These are phyloP conservation scores for Macrotis lagotis DNA, from an alignment of 2,113 vertebrate genomes.

Conservation along the genomic window DNA sequence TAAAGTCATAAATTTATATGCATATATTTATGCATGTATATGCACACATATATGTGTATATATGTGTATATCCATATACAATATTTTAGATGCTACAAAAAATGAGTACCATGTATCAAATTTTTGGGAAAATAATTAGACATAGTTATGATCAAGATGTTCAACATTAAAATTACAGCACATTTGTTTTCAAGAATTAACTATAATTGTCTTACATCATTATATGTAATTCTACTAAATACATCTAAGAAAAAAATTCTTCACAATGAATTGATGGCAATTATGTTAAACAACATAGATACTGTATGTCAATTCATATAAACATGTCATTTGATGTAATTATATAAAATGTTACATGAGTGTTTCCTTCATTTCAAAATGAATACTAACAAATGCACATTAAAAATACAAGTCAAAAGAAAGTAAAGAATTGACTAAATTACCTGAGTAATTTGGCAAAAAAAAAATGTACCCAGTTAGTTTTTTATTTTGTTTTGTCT, in stretches of 20 bases:
- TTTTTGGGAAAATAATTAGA: not conserved
- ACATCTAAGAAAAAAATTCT: slow-evolving; percentile 31
- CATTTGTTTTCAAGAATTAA: not conserved
- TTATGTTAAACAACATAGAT: not conserved
- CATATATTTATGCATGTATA: not conserved
- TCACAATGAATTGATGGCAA: not conserved
- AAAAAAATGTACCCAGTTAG: not conserved
- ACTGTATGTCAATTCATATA: not conserved
- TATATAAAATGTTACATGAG: not conserved
- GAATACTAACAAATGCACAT: not conserved
- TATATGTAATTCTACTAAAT: slow-evolving; percentile 31
- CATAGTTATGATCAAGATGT: not conserved
- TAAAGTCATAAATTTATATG: not conserved
- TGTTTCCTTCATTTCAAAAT: not conserved
- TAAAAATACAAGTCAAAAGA: not conserved
- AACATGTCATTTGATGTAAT: slow-evolving; percentile 5
- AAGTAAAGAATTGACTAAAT: slow-evolving; percentile 30
- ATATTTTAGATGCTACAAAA: not conserved
- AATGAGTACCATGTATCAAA: not conserved
- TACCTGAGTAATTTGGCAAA: not conserved
- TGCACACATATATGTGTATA: no score
- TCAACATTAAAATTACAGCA: not conserved
- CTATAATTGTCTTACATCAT: not conserved
- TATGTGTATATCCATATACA: accelerated
- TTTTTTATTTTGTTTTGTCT: not conserved